Evolutionary conservation across 2,888 invertebrate species (phyloP).

Genomic region (Ophion ventricosus): DNA sequence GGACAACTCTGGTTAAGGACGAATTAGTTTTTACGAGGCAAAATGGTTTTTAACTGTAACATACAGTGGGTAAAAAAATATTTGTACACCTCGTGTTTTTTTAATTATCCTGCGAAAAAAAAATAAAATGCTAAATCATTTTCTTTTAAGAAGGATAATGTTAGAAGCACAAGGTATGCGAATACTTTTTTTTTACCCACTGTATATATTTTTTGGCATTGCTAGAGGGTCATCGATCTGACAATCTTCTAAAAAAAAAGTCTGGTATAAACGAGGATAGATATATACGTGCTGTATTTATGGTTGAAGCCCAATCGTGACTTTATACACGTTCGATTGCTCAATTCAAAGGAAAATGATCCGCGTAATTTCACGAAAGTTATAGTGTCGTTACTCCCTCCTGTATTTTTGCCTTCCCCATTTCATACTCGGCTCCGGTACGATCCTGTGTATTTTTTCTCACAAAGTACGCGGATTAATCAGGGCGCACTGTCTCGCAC

Average conservation of each 20-base stretch:
- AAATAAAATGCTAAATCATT: no score
- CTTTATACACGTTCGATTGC: slow-evolving; percentile 69
- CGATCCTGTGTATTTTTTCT: slow-evolving; percentile 54
- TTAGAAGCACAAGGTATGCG: no score
- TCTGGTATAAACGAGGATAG: neutral
- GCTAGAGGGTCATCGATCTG: neutral
- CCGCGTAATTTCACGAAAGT: slow-evolving; percentile 58
- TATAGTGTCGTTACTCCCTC: slow-evolving; percentile 48
- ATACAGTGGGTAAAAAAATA: no score
- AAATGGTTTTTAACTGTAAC: no score
- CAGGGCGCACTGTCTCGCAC: slow-evolving; percentile 45
- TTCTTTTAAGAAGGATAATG: no score
- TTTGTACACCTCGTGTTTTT: no score
- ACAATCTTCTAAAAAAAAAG: neutral
- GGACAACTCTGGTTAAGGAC: no score
- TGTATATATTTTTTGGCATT: neutral
- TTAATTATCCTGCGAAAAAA: no score
- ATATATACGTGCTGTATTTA: slow-evolving; percentile 3
- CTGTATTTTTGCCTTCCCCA: slow-evolving; percentile 31
- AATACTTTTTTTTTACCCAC: no score
- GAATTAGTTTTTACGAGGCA: no score
- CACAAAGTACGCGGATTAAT: slow-evolving; percentile 60
- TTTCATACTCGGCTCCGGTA: slow-evolving; percentile 30
- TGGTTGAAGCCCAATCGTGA: slow-evolving; percentile 52
- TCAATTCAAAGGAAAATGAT: slow-evolving; percentile 56